Base-by-base conservation (phyloP, 2,113 vertebrate genomes). In the Mugil cephalus region DNA sequence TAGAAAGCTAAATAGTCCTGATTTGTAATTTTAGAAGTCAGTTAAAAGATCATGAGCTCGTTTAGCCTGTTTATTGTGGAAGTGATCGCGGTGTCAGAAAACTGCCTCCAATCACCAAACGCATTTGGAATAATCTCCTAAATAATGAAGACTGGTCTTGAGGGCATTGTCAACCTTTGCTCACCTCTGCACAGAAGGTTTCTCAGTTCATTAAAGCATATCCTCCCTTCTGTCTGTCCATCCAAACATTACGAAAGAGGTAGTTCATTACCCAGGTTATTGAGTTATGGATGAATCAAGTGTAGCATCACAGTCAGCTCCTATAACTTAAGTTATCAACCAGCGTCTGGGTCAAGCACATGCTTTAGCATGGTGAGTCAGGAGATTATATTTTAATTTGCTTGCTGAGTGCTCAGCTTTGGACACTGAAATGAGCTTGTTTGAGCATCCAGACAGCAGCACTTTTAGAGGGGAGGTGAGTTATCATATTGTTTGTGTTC, bases 401-500 rank as follows among this genome's bases (percentile, higher is more conserved):
- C 71, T 68, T 38, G 30, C 10, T 59, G 36, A 30, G 47, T 13
- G 51, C 9, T 40, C 36, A 0, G 47, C 24, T 30, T 53, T 15
- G 48, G 42, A 50, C 1, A 0, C n/a, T 11, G 45, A 60, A 12
- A 45, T 39, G 18, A 74, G 67, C 12, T 42, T 42, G 58, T 71
- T 67, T 56, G 30, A 48, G 30, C 48, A 47, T 15, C 13, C 56
- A 69, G 47, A 40, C 36, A 4, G 65, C 66, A 21, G 61, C 1
- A 11, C 17, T 48, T 18, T 39, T 18, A 64, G 60, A 48, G n/a
- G 35, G 19, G 35, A 43, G 8, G 50, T 12, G 59, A 60, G 42
- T 59, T 45, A n/a, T 21, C 34, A 30, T 53, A 58, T 40, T 58
- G 65, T 50, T 68, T 62, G 64, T 61, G 35, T 62, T 14, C 61